Base-by-base conservation (phyloP, 2,113 vertebrate species). In the Hassar affinis region DNA sequence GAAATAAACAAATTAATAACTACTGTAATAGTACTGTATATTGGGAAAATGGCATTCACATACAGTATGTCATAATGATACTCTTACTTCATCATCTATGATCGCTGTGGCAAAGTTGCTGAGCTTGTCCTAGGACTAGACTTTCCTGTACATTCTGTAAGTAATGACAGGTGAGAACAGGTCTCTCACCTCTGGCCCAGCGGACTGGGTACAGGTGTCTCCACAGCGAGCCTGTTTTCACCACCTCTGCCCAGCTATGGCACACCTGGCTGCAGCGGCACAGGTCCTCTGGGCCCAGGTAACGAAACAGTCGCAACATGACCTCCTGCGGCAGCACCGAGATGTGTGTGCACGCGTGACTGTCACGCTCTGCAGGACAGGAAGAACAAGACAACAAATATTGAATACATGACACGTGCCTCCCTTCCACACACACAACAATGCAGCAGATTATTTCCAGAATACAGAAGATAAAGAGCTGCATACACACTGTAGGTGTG, bases 241-340 rank as follows among this genome's bases (percentile, higher is more conserved):
- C 90, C 90, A 99, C 78, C 83, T 96, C 94, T 71, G 95, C 94
- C 98, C 98, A 99, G 22, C 94, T 92, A 84, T 90, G 92, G 94
- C 95, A 97, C 88, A 99, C 98, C 90, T 97, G 97, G 85, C 95
- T 95, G 68, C 97, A 99, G 84, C 94, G 95, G 89, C 97, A 98
- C 90, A 99, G 92, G 72, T 99, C 97, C 79, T 92, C 94, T 61
- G 97, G 96, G 69, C 93, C 92, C 91, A 99, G 94, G 84, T 95
- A 98, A 85, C 92, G 94, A 91, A 99, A 97, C 84, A 99, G 92
- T 81, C 95, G 93, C 92, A 99, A 92, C 93, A 99, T 93, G 79
- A 98, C 94, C 92, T 99, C 98, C 79, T 96, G 94, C 49, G 98
- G 98, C 86, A 99, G 96, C 87, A 93, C 93, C 45, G 91, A 93